phyloP scores from a whole-genome alignment of 2,113 vertebrate genomes.

The Poeciliopsis retropinna region DNA sequence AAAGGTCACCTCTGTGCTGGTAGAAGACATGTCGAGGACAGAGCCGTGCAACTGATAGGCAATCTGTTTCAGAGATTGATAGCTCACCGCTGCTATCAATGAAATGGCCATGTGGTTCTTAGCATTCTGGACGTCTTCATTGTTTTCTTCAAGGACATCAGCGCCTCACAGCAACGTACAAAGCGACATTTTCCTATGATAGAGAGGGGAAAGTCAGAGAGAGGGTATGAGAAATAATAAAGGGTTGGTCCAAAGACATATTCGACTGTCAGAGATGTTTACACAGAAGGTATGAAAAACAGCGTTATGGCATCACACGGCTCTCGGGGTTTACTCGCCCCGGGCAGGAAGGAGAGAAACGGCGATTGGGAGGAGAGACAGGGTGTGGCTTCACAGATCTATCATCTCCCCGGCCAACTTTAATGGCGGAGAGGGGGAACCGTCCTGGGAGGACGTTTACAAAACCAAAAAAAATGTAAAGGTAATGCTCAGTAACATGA shows the following conservation, averaged over 20 bases:
- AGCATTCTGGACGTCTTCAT: constrained; percentile 67
- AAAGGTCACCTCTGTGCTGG: constrained; percentile 65
- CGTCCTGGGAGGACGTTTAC: constrained; percentile 37
- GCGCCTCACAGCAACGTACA: constrained; percentile 36
- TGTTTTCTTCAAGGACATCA: constrained; percentile 69
- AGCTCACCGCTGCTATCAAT: constrained; percentile 55
- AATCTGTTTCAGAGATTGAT: constrained; percentile 76
- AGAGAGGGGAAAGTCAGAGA: constrained; percentile 19
- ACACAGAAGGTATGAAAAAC: constrained; percentile 51
- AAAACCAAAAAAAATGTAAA: constrained; percentile 3
- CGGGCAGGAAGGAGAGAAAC: constrained; percentile 30
- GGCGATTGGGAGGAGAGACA: constrained; percentile 26
- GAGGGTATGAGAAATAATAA: constrained; percentile 35
- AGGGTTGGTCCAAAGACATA: constrained; percentile 4
- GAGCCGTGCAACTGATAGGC: constrained; percentile 55
- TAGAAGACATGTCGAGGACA: constrained; percentile 60
- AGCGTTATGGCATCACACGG: constrained; percentile 13
- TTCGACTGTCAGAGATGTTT: constrained; percentile 32
- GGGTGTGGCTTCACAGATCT: constrained; percentile 57
- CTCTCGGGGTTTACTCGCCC: constrained; percentile 34
- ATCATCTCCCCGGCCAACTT: constrained; percentile 48
- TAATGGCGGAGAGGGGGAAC: constrained; percentile 43
- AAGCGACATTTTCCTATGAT: constrained; percentile 41
- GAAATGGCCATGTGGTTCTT: constrained; percentile 60
- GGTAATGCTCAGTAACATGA: too few relatives aligned